Evolutionary conservation across 30 jellyfish, hydroid and myxozoan species (phyloP).

Genomic region (Turritopsis rubra): DNA sequence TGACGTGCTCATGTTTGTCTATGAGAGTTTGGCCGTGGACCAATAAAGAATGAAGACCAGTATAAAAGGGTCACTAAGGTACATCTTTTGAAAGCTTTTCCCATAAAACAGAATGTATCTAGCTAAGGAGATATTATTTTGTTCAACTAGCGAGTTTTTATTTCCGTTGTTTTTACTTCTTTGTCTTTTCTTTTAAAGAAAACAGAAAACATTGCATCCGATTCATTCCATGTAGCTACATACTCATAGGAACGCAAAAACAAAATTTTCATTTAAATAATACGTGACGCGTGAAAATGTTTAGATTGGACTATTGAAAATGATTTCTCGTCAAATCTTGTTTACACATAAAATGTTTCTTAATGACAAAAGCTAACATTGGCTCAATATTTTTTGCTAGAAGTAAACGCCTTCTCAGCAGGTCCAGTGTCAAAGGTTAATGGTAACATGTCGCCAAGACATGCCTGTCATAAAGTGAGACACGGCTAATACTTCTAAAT

Average conservation of each 20-base stretch:
- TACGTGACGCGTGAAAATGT: background rate
- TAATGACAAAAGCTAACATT: background rate
- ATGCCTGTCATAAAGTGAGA: too few species aligned
- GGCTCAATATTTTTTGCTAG: background rate
- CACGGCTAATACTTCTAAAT: background rate
- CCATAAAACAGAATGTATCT: too few species aligned
- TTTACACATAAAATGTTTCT: background rate
- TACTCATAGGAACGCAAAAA: background rate
- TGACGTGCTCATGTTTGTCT: too few species aligned
- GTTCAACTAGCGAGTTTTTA: too few species aligned
- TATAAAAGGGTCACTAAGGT: too few species aligned
- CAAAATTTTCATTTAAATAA: background rate
- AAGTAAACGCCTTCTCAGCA: background rate
- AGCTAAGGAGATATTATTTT: too few species aligned
- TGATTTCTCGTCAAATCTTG: background rate
- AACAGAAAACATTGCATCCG: background rate
- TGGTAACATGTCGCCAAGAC: background rate
- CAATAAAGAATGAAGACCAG: too few species aligned
- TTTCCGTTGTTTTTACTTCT: too few species aligned
- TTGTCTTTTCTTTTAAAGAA: background rate
- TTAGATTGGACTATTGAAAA: background rate
- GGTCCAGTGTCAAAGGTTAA: background rate
- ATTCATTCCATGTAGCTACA: background rate
- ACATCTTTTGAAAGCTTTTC: too few species aligned
- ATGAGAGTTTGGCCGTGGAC: too few species aligned